These are phyloP conservation scores for Morinoia aosen DNA, from an alignment of 2,888 invertebrate species.

Conservation along the genomic window DNA sequence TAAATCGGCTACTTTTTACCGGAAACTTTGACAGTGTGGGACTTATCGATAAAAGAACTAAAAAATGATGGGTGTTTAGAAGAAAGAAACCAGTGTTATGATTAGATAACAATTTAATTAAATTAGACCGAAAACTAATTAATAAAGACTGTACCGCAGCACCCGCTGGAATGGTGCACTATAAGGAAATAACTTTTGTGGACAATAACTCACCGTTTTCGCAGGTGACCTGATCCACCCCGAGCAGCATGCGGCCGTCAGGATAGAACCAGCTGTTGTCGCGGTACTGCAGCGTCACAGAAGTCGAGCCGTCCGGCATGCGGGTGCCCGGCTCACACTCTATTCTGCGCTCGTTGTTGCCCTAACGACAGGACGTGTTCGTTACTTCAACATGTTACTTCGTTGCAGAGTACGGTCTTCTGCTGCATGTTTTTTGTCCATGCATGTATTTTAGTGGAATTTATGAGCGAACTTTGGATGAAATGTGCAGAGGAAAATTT, in stretches of 20 bases:
- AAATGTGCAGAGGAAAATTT: too few relatives aligned
- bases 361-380: neutral
- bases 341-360: slow-evolving; percentile 26
- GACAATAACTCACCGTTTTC: neutral
- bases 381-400: neutral
- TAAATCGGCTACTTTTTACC: too few relatives aligned
- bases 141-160: neutral
- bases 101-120: too few relatives aligned
- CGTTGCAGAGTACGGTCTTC: neutral
- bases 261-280: slow-evolving; percentile 46
- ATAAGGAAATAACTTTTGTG: too few relatives aligned
- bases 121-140: too few relatives aligned
- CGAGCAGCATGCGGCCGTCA: slow-evolving; percentile 34
- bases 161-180: neutral
- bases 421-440: neutral
- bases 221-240: slow-evolving; percentile 50
- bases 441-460: too few relatives aligned
- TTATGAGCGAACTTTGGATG: too few relatives aligned
- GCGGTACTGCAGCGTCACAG: slow-evolving; percentile 18
- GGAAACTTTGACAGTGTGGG: too few relatives aligned
- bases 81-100: too few relatives aligned
- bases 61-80: too few relatives aligned
- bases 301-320: slow-evolving; percentile 48
- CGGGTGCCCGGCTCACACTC: slow-evolving; percentile 32
- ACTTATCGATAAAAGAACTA: too few relatives aligned